Base-by-base conservation (phyloP, 2,888 invertebrate genomes). In the Pantelozetes paolii region DNA sequence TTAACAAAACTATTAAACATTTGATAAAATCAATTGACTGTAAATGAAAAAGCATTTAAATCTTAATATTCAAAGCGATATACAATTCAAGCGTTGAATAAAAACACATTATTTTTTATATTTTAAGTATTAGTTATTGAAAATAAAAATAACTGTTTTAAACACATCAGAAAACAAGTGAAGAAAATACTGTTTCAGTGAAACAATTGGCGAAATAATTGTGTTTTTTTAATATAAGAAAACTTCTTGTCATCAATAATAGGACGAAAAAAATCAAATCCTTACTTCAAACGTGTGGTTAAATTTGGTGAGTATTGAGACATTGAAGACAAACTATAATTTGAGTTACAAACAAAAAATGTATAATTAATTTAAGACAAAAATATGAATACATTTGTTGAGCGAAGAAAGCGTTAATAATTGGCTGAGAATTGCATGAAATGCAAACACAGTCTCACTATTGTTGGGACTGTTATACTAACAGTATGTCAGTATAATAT, bases 201-300 rank as follows among this genome's bases (percentile, higher is more conserved):
- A 54, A 54, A 23, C 23, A 5, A 54, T 54, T 62, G 48, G 48
- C 20, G n/a, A 40, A 20, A 67, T 40, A n/a, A n/a, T n/a, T n/a
- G n/a, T n/a, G n/a, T n/a, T n/a, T n/a, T n/a, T n/a, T n/a, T n/a
- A n/a, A n/a, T n/a, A n/a, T n/a, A n/a, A 40, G 36, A 9, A 26
- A 45, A 2, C 45, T 69, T 13, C 45, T 69, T 69, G 15, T 69
- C 69, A 69, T 64, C 62, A 36, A 36, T 69, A 64, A 85, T 89
- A 97, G 96, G 96, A 97, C 86, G 97, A 97, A 89, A 97, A 96
- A 89, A 96, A 94, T 87, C 95, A 95, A 89, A 94, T 96, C 86
- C 89, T 96, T 86, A 92, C 93, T 84, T 94, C 94, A 85, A 96
- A 95, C 88, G 91, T 94, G 85, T 96, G 69, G 69, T 45, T 69